A percentile compares a stretch with the other conserved stretches of the same genome.
These are phyloP conservation scores for Carposina sasakii DNA, from an alignment of 1,140 invertebrate genomes.

Conservation along the genomic window DNA sequence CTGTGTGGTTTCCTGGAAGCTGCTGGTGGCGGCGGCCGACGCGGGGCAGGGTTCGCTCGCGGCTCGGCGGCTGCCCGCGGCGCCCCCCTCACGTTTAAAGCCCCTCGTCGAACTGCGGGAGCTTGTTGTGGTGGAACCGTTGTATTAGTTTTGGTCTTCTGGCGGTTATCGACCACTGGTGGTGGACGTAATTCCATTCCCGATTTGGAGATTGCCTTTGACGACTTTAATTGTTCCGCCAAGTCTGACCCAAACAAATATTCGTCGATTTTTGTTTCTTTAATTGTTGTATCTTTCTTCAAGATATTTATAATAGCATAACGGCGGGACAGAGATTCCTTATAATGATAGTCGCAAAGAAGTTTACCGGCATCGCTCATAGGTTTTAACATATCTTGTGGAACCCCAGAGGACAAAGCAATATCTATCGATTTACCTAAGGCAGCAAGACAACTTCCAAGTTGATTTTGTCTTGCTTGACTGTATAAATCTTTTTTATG, in stretches of 20 bases:
- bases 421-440: no score
- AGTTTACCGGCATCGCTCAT: conserved; percentile 8
- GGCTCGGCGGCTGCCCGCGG: neutral
- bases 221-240: neutral
- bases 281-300: neutral
- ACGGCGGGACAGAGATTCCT: neutral
- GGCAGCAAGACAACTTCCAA: no score
- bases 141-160: neutral
- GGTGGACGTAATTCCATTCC: neutral
- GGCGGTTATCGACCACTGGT: neutral
- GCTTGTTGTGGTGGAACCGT: neutral
- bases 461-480: no score
- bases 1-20: neutral
- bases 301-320: neutral
- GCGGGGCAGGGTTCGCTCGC: neutral
- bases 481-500: no score
- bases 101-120: neutral
- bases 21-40: no score
- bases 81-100: no score
- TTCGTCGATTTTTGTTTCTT: neutral
- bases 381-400: no score
- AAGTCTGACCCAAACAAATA: neutral
- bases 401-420: no score
- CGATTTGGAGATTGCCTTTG: neutral
- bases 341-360: conserved; percentile 7